Evolutionary conservation across 2,113 vertebrate species (phyloP), one percentile per base, ranked within the genome.

Genomic region (Excalfactoria chinensis): DNA sequence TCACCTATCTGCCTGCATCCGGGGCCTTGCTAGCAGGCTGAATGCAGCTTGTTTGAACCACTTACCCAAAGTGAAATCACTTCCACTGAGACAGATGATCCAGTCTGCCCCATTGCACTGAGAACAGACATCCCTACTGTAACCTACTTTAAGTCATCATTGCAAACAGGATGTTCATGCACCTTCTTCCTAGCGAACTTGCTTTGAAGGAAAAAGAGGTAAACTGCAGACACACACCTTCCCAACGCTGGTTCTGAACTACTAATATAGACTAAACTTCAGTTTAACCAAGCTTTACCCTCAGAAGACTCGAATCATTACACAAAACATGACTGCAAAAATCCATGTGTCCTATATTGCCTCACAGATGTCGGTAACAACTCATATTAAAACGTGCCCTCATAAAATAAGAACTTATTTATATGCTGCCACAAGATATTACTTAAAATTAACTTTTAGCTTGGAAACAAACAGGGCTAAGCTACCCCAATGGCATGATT

Each of bases 381-480:
- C 7, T 19, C 13, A n/a, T 2, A 11, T 44, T 48, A 89, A 48
- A 2, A 11, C 1, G 25, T 4, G 30, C 2, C 48, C 0, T 0
- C 15, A 67, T 63, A 62, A 30, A 20, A 72, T 13, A 72, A 77
- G 72, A 67, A 64, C 0, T 0, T n/a, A 13, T 44, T 75, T 26
- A 9, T 64, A 28, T 35, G 40, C 5, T 58, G 30, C 23, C 51
- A 26, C 20, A 49, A 68, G 8, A 20, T 6, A 30, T 16, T 13
- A 70, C 37, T 84, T 66, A 20, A 78, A 78, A 62, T 44, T 13
- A 32, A 34, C 37, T 64, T 92, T 35, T 40, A 90, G 11, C 21
- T 75, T 76, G 28, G 63, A 85, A 92, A 71, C 41, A 55, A 81
- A 51, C 12, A 16, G 5, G 16, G 34, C 46, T 75, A 75, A 66